Evolutionary conservation across 2,888 invertebrate species (phyloP).

Genomic region (Platycnemis pennipes): DNA sequence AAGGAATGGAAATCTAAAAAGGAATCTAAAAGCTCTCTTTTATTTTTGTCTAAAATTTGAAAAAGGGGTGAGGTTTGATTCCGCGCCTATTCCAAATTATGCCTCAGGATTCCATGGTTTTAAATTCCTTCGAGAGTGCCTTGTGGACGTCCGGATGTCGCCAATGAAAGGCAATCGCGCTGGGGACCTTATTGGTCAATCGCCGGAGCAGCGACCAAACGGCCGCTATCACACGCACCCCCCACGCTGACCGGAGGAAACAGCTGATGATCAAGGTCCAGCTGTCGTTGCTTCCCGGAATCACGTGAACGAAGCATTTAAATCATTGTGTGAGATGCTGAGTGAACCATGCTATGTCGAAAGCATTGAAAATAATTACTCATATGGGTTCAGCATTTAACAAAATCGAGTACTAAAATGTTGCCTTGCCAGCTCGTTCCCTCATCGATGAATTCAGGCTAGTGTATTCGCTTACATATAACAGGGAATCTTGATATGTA

Average conservation of each 20-base stretch:
- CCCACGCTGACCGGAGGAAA: not conserved
- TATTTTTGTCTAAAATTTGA: too few relatives aligned
- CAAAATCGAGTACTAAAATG: not conserved
- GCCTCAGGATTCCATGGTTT: not conserved
- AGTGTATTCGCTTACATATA: not conserved
- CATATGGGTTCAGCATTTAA: not conserved
- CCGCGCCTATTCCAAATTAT: too few relatives aligned
- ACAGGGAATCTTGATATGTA: too few relatives aligned
- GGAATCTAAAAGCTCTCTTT: too few relatives aligned
- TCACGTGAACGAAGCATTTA: not conserved
- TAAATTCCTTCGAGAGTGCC: not conserved
- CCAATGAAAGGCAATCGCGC: not conserved
- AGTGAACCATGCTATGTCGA: not conserved
- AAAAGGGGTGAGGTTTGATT: too few relatives aligned
- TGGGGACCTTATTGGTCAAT: not conserved
- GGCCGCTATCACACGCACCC: not conserved
- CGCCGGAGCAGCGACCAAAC: constrained; percentile 8
- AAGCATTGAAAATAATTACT: not conserved
- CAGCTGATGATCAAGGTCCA: constrained; percentile 27
- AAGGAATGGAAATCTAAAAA: too few relatives aligned
- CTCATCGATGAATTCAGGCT: not conserved
- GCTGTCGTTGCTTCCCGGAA: not conserved
- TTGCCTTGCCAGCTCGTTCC: not conserved
- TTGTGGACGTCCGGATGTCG: not conserved
- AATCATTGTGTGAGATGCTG: not conserved